phyloP scores from a whole-genome alignment of 2,113 vertebrate species.

The Ameiurus melas region DNA sequence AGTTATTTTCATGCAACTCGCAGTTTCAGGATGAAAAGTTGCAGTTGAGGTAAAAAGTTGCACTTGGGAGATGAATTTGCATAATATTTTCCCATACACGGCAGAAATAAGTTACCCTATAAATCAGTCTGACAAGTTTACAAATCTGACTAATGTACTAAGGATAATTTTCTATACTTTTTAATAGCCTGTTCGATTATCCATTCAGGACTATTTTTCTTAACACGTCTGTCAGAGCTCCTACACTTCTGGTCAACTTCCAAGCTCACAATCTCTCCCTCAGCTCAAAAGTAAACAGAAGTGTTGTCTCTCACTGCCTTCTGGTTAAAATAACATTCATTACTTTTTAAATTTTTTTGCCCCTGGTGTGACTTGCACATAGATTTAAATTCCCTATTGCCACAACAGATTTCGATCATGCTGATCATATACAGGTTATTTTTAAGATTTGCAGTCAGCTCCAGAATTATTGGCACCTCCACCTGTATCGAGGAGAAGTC shows the following conservation, averaged over 20 bases:
- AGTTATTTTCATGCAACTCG: background rate
- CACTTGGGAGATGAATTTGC: no score
- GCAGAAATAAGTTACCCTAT: no score
- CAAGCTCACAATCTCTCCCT: background rate
- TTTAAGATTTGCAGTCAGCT: background rate
- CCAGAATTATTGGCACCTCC: background rate
- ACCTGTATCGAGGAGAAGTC: no score
- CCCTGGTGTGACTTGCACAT: background rate
- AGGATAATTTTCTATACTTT: no score
- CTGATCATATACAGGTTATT: background rate
- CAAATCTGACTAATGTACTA: no score
- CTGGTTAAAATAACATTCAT: constrained; percentile 7
- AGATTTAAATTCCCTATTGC: background rate
- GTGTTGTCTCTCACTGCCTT: background rate
- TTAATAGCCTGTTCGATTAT: no score
- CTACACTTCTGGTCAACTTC: no score
- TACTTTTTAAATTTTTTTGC: background rate
- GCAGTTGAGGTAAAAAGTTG: no score
- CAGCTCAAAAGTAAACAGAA: constrained; percentile 26
- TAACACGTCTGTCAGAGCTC: no score
- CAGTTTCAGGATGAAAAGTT: background rate
- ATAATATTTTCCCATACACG: no score
- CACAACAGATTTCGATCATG: background rate
- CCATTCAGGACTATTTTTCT: no score
- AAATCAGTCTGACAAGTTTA: no score